Percentiles rank a stretch among this genome's conserved stretches.
phyloP scores from a whole-genome alignment of 2,888 invertebrate genomes.

The Dioctria linearis region DNA sequence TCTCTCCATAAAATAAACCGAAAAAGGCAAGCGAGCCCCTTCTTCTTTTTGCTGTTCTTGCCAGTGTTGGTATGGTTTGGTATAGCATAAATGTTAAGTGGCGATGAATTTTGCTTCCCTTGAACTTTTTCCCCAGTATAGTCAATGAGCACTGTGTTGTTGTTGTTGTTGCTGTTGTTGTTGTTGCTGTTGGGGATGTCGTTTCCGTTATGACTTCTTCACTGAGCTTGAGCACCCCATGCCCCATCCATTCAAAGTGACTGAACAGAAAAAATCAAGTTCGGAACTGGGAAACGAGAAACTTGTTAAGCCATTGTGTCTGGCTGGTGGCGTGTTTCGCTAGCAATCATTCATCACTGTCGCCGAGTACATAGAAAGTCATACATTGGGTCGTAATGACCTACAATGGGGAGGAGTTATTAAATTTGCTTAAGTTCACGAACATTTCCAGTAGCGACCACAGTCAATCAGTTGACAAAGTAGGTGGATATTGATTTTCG shows the following conservation, averaged over 20 bases:
- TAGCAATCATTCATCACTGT: conserved; percentile 47
- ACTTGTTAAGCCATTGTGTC: conserved; percentile 43
- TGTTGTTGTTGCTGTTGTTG: background rate
- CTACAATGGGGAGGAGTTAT: conserved; percentile 4
- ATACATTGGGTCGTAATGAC: conserved; percentile 33
- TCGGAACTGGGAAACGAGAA: conserved; percentile 16
- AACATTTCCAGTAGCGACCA: background rate
- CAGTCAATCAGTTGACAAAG: conserved; percentile 22
- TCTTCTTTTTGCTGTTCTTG: conserved; percentile 2
- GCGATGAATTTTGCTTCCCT: conserved; percentile 47
- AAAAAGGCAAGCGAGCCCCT: conserved; percentile 18
- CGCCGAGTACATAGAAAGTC: conserved; percentile 16
- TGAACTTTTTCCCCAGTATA: conserved; percentile 24
- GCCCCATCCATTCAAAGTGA: background rate
- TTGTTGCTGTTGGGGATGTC: background rate
- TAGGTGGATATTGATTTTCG: background rate
- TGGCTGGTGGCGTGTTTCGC: conserved; percentile 31
- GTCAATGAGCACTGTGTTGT: conserved; percentile 30
- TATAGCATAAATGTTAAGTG: conserved; percentile 51
- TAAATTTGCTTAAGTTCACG: conserved; percentile 32
- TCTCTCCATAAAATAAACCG: conserved; percentile 45
- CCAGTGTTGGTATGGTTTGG: conserved; percentile 5
- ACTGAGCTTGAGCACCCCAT: background rate
- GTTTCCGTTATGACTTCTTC: conserved; percentile 28
- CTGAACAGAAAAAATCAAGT: background rate